phyloP scores from a whole-genome alignment of 2,797 vertebrate species.

The Hapalemur alaotrensis region DNA sequence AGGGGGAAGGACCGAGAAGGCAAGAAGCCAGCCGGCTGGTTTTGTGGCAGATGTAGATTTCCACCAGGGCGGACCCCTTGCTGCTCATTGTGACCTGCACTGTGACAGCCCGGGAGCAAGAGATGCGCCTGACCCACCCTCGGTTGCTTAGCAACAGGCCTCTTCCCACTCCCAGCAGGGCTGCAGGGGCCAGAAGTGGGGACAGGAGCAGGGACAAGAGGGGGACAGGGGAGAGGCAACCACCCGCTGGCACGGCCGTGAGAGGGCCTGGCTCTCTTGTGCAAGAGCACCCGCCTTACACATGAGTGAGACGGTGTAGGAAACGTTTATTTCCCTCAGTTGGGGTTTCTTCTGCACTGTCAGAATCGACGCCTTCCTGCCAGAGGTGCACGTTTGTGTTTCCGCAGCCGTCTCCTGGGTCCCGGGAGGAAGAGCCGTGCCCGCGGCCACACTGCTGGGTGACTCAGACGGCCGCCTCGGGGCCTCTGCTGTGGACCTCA shows the following conservation, averaged over 20 bases:
- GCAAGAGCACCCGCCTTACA: neutral
- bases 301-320: neutral
- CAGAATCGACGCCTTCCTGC: neutral
- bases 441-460: neutral
- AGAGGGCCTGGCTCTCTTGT: neutral
- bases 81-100: neutral
- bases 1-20: neutral
- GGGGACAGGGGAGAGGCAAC: neutral
- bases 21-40: accelerated
- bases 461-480: accelerated
- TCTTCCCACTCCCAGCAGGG: neutral
- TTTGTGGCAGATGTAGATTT: neutral
- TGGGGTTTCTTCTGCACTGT: neutral
- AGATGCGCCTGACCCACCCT: neutral
- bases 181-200: neutral
- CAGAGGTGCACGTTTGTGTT: neutral
- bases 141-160: constrained; percentile 31
- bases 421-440: too few species aligned
- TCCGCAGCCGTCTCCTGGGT: neutral
- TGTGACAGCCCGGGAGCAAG: too few species aligned
- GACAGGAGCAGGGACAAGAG: neutral
- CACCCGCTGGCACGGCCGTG: neutral
- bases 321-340: neutral
- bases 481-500: neutral
- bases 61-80: neutral